phyloP scores from a whole-genome alignment of 2,888 invertebrate species.

The Chymomyza procnemis region DNA sequence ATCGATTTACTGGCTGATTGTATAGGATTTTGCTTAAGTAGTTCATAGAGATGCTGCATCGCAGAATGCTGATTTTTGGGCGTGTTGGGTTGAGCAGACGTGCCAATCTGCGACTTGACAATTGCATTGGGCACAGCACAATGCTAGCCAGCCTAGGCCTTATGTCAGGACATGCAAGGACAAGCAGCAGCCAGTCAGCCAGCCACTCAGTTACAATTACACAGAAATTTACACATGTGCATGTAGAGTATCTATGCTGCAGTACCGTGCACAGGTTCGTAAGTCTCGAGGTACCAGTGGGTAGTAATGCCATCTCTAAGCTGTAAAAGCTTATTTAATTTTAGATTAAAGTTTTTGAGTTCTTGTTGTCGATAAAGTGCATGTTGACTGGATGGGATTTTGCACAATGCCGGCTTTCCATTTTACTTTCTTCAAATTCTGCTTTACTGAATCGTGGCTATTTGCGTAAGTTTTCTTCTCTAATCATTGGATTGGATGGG shows the following conservation, averaged over 20 bases:
- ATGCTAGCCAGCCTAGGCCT: background rate
- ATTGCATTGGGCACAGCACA: background rate
- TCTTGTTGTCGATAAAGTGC: too few species aligned
- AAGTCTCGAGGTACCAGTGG: too few species aligned
- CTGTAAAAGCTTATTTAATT: too few species aligned
- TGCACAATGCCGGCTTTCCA: too few species aligned
- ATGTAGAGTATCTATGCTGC: background rate
- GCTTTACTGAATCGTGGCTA: too few species aligned
- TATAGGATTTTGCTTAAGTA: slow-evolving; percentile 17
- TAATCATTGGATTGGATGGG: too few species aligned
- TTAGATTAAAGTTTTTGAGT: too few species aligned
- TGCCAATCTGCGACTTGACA: slow-evolving; percentile 64
- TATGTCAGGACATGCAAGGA: background rate
- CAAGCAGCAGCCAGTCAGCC: slow-evolving; percentile 22
- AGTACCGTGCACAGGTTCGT: too few species aligned
- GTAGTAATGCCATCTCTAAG: too few species aligned
- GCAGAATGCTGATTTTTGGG: slow-evolving; percentile 12
- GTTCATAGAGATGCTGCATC: background rate
- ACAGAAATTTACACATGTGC: background rate
- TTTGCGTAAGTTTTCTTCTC: too few species aligned
- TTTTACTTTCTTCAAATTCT: too few species aligned
- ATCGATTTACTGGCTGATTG: slow-evolving; percentile 43
- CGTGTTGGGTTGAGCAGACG: slow-evolving; percentile 15
- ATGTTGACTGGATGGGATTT: too few species aligned
- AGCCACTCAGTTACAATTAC: slow-evolving; percentile 6